Evolutionary conservation across 2,888 invertebrate species (phyloP), one percentile per base, ranked within the genome.

Genomic region (Pocota personata): DNA sequence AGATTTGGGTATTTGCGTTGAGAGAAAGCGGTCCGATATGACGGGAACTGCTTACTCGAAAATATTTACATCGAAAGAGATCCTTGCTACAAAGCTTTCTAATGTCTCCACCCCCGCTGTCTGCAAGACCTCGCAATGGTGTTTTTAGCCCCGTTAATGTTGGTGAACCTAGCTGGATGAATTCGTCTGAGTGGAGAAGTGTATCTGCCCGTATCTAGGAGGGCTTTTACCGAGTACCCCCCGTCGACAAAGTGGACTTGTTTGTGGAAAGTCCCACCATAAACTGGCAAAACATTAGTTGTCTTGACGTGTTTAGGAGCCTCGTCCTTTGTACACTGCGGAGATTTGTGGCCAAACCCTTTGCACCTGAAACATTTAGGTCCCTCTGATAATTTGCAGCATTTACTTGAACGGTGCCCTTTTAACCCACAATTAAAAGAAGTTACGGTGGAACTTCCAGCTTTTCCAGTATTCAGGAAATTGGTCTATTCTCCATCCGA

Each of bases 161-260:
- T 48, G 48, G 19, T n/a, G 21, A 48, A 8, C 21, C 24, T 40
- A 8, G 7, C 7, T 24, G 30, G 8, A 24, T 21, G 21, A 30
- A 43, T 7, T 60, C 40, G 14, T 5, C 24, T 10, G n/a, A 7
- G 7, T 24, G 40, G 3, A 43, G 14, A 3, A 60, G n/a, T n/a
- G 60, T 60, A 10, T 40, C 58, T 58, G 0, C 58, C 58, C 21
- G 37, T 58, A 37, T 58, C 57, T 19, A 37, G n/a, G 3, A 57
- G 19, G 2, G 35, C 57, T 1, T 37, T n/a, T n/a, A n/a, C n/a
- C 12, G 3, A 10, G 27, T 35, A 12, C 12, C 14, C 21, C 16
- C n/a, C 30, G 21, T 30, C 40, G 7, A 6, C n/a, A 24, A 58
- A 58, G 21, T 58, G 24, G 8, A 60, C 60, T 40, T 6, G 2